phyloP scores from a whole-genome alignment of 2,797 vertebrate genomes.

The Chromobotia macracanthus region DNA sequence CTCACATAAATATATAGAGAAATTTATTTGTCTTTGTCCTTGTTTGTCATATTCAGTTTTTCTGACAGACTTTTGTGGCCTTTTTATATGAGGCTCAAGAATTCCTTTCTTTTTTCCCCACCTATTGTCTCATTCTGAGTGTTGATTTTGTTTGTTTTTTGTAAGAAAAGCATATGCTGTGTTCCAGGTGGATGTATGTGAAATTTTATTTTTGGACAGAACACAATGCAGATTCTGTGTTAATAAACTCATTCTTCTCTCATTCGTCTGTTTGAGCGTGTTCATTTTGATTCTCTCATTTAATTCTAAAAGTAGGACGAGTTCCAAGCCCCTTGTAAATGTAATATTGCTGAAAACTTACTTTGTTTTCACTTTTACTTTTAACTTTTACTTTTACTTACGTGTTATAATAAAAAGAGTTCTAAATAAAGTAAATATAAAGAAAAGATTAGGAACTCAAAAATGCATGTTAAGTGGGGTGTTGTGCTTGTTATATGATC shows the following conservation, averaged over 20 bases:
- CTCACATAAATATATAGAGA: conserved; percentile 63
- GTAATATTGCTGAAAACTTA: too few relatives aligned
- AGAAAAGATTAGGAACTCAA: too few relatives aligned
- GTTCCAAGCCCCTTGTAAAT: background rate
- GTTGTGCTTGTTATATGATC: too few relatives aligned
- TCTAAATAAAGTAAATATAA: too few relatives aligned
- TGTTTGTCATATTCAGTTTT: conserved; percentile 55
- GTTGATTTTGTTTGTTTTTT: conserved; percentile 67
- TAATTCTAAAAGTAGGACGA: background rate
- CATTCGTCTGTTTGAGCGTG: conserved; percentile 5
- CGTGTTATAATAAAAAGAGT: too few relatives aligned
- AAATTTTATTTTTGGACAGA: conserved; percentile 59
- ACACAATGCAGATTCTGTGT: conserved; percentile 53
- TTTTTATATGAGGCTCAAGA: conserved; percentile 60
- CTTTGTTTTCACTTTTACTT: too few relatives aligned
- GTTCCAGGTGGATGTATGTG: conserved; percentile 58
- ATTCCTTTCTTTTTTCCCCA: conserved; percentile 55
- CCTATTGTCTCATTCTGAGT: conserved; percentile 70
- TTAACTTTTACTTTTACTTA: too few relatives aligned
- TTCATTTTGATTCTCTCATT: conserved; percentile 41
- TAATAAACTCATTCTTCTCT: conserved; percentile 64
- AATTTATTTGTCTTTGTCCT: conserved; percentile 62
- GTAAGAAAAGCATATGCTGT: conserved; percentile 67
- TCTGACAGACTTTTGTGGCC: conserved; percentile 63
- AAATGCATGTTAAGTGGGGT: too few relatives aligned